These are phyloP conservation scores for Panthera uncia DNA, from an alignment of 2,113 vertebrate species.

Conservation along the genomic window DNA sequence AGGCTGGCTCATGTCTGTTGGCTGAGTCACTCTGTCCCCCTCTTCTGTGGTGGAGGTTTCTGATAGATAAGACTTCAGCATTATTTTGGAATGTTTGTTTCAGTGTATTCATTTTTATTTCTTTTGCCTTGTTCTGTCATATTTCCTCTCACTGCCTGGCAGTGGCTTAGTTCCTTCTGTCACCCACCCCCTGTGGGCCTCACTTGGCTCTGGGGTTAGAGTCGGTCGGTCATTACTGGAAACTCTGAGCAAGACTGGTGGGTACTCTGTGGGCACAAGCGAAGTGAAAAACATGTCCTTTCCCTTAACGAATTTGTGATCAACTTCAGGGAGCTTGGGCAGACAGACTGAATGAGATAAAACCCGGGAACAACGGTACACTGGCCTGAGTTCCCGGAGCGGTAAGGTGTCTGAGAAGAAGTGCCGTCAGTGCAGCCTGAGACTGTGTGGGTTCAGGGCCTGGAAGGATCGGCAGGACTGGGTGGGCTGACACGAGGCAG, in stretches of 20 bases:
- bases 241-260: background rate
- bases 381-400: accelerated
- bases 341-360: background rate
- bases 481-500: background rate
- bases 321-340: background rate
- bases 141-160: background rate
- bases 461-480: background rate
- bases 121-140: background rate
- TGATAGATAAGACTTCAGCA: background rate
- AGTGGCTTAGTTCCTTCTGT: background rate
- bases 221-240: background rate
- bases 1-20: background rate
- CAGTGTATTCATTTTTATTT: background rate
- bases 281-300: background rate
- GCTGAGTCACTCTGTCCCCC: background rate
- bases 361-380: background rate
- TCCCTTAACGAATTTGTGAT: background rate
- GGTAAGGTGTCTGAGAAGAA: background rate
- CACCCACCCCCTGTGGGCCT: background rate
- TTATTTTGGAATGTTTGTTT: background rate
- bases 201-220: background rate
- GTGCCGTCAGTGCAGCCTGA: background rate
- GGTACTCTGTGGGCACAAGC: background rate
- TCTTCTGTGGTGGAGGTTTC: background rate
- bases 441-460: no score